A percentile compares a stretch with the other conserved stretches of the same genome.
Conservation (phyloP, 2,797 vertebrate species). For the Choloepus didactylus region DNA sequence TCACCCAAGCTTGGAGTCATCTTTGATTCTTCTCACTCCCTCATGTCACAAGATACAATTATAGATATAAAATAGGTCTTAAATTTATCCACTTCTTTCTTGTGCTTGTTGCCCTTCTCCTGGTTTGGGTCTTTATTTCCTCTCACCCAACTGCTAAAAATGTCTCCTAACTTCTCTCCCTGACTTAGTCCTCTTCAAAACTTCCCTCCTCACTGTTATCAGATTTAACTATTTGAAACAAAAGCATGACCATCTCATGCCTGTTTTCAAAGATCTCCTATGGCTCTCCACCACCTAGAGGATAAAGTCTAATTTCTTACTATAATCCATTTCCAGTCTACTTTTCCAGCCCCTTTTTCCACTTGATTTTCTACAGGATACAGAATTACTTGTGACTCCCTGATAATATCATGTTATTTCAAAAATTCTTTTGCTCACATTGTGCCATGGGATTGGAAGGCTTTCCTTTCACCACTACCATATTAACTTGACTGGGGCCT, state of each 20-base stretch:
- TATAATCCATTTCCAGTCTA: neutral
- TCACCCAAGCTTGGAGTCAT: constrained; percentile 4
- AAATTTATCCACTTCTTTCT: neutral
- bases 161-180: neutral
- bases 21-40: constrained; percentile 47
- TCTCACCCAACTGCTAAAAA: constrained; percentile 22
- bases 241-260: neutral
- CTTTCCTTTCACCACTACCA: neutral
- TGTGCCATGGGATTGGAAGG: neutral
- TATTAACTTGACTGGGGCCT: neutral
- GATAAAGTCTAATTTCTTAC: neutral
- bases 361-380: neutral
- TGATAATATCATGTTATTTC: constrained; percentile 18
- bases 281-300: neutral
- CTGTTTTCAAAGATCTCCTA: neutral
- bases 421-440: neutral
- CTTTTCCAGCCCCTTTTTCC: neutral
- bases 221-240: neutral
- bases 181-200: neutral
- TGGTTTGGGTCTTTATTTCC: neutral
- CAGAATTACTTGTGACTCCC: neutral
- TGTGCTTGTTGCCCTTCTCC: neutral
- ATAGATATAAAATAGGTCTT: neutral
- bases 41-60: constrained; percentile 40
- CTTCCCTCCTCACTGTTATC: neutral